Conservation (phyloP, 1,140 invertebrate species). For the Drosophila sucinea region DNA sequence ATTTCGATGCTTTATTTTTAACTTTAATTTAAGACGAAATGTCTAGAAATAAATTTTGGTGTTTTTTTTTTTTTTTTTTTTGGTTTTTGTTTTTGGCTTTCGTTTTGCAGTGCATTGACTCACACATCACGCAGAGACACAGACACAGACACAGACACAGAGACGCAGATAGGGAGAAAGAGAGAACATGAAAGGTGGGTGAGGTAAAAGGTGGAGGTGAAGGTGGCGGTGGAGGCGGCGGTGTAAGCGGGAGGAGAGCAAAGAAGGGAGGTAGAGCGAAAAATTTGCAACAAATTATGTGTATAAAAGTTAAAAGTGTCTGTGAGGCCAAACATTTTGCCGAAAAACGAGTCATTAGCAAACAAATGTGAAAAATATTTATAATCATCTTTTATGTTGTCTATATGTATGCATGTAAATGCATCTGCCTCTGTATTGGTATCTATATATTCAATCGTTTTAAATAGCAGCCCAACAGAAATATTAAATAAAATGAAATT, state of each 20-base stretch:
- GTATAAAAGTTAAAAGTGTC: conserved; percentile 45
- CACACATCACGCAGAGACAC: conserved; percentile 11
- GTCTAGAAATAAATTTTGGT: conserved; percentile 66
- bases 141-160: no score
- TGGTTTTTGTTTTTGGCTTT: conserved; percentile 21
- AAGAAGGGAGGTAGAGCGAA: no score
- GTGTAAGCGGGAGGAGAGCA: neutral
- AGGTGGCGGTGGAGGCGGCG: neutral
- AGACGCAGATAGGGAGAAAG: neutral
- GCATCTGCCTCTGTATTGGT: no score
- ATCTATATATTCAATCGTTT: no score
- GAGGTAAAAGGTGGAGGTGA: neutral
- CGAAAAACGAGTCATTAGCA: conserved; percentile 54
- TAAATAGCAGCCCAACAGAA: no score
- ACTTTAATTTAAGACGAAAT: conserved; percentile 64
- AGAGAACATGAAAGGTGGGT: neutral
- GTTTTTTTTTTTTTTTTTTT: conserved; percentile 20
- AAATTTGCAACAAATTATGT: conserved; percentile 47
- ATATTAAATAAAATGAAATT: no score
- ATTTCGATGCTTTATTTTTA: conserved; percentile 49
- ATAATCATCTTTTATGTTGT: conserved; percentile 29
- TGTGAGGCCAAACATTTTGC: conserved; percentile 39
- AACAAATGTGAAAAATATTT: conserved; percentile 57
- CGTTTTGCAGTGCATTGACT: conserved; percentile 62
- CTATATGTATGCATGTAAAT: neutral